Evolutionary conservation across 2,888 invertebrate species (phyloP), one percentile per base, ranked within the genome.

Genomic region (Phyllotreta cruciferae): DNA sequence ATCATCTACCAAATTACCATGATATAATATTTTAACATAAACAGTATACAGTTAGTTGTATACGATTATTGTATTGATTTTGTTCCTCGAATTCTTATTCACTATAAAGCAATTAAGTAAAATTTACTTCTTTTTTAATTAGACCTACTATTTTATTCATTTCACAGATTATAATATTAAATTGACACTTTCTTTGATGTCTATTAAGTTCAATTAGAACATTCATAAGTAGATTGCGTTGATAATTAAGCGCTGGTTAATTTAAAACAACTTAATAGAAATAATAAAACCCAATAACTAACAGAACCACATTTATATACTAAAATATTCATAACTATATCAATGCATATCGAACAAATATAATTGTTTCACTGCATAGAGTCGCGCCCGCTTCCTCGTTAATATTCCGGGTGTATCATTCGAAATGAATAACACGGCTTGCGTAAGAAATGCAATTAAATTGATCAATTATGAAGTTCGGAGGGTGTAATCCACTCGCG

Each of bases 401-500:
- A 60, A 63, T 66, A 70, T 67, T 68, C 68, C 55, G 63, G 56
- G 37, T 52, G 58, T 63, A 68, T 64, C 68, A 24, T 24, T 69
- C 66, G 50, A 64, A 70, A 70, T 67, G 70, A 70, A 70, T 69
- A 70, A 66, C 61, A 66, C 58, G 52, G 56, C 50, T 65, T 64
- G 70, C 69, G 70, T 72, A 73, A 73, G 74, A 73, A 74, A 74
- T 69, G 73, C 72, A 73, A 74, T 74, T 74, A 74, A 73, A 74
- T 70, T 73, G 74, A 74, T 73, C 73, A 71, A 73, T 72, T 74
- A 73, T 70, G 70, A 70, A 69, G 67, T 67, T 70, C 60, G 60
- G 60, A 42, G 66, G 66, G 66, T 68, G 69, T 66, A 66, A 66
- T 60, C 63, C 57, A 24, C 62, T 57, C 65, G 66, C 69, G 68